A percentile compares a stretch with the other conserved stretches of the same genome.
These are phyloP conservation scores for Aphaenogaster ashmeadi DNA, from an alignment of 1,140 invertebrate species.

Conservation along the genomic window DNA sequence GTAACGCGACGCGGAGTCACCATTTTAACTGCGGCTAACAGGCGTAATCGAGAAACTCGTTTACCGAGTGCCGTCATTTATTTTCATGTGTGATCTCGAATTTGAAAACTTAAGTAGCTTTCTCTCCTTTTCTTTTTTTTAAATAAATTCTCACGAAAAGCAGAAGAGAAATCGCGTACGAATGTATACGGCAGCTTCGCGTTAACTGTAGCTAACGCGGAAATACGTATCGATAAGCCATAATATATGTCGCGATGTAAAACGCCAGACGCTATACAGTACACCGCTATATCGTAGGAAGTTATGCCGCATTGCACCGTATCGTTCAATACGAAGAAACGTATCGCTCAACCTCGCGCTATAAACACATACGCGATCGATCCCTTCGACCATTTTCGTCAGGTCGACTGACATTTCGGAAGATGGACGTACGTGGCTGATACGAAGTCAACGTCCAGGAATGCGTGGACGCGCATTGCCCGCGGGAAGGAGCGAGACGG, in stretches of 20 bases:
- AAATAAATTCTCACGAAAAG: slow-evolving; percentile 5
- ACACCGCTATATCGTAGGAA: slow-evolving; percentile 20
- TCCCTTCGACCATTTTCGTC: slow-evolving; percentile 72
- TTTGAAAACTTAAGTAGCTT: background rate
- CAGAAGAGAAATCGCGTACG: background rate
- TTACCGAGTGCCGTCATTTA: background rate
- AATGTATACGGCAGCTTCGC: background rate
- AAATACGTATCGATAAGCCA: slow-evolving; percentile 28
- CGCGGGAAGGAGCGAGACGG: slow-evolving; percentile 21
- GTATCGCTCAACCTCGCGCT: slow-evolving; percentile 49
- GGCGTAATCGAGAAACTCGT: background rate
- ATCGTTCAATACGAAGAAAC: slow-evolving; percentile 62
- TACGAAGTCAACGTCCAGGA: slow-evolving; percentile 75
- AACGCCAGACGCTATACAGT: slow-evolving; percentile 29
- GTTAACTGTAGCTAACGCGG: slow-evolving; percentile 33
- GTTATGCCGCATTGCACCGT: slow-evolving; percentile 38
- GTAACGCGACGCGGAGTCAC: background rate
- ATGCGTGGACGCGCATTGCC: slow-evolving; percentile 68
- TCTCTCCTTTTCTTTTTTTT: background rate
- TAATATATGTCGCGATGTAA: slow-evolving; percentile 48
- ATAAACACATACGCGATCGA: slow-evolving; percentile 64
- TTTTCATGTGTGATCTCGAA: background rate
- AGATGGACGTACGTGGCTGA: slow-evolving; percentile 75
- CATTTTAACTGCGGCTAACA: background rate
- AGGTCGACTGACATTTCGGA: slow-evolving; percentile 72